Base-by-base conservation (phyloP, 1,140 invertebrate species). In the Drosophila persimilis region DNA sequence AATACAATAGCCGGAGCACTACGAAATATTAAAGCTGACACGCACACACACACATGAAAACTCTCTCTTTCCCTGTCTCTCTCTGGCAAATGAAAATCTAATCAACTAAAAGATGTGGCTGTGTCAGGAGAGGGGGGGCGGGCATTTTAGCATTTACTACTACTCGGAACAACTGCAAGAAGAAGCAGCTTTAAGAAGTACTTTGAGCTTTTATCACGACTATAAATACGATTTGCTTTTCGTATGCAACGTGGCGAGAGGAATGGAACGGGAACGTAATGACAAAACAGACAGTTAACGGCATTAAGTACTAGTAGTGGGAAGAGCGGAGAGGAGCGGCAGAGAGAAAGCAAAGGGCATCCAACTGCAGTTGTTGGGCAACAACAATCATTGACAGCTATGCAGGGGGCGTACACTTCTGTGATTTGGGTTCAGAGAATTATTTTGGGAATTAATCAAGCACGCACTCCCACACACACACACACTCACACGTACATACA, bases 221-320 rank as follows among this genome's bases (percentile, higher is more conserved):
- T 83, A 86, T 72, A 66, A 73, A 73, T 79, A 79, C 61, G 84
- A 88, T 83, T 83, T 80, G 75, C 65, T 2, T 20, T 69, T 69
- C 20, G 50, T 48, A 57, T 69, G 83, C 83, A 79, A 88, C 83
- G 83, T 88, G 83, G 80, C 83, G 67, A 81, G 53, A 59, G 64
- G 64, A 74, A 77, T 59, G 81, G 69, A 74, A 77, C 63, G 81
- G 73, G 50, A 85, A 64, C 64, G 73, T 57, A 83, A 83, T 83
- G 80, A 83, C 79, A 86, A 81, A 75, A 76, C 70, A 69, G 65
- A 67, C 81, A 78, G 70, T 86, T 81, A 88, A 81, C 83, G 64
- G 70, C 74, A 39, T 11, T 60, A 75, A 75, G 72, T 78, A 61
- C 56, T 69, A 55, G 63, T 78, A 70, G 64, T 70, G 51, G 60